phyloP scores from a whole-genome alignment of 2,113 vertebrate genomes.

The Bos javanicus region DNA sequence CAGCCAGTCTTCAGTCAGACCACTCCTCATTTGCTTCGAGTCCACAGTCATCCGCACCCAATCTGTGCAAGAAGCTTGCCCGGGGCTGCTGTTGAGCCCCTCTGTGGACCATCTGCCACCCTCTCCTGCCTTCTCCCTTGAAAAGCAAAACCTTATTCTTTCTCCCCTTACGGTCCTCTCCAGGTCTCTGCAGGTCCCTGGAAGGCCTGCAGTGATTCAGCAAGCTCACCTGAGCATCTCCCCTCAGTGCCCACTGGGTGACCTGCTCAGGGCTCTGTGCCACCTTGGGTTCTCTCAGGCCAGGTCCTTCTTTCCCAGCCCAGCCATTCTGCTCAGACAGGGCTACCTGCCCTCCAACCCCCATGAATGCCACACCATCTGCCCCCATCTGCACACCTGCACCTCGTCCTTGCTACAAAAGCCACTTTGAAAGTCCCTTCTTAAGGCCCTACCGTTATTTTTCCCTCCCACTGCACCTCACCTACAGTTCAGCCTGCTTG shows the following conservation, averaged over 20 bases:
- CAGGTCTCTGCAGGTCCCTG: background rate
- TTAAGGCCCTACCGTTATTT: background rate
- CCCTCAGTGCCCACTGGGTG: rapidly evolving
- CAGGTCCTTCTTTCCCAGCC: background rate
- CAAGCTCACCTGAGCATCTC: background rate
- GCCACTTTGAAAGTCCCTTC: background rate
- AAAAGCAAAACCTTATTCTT: background rate
- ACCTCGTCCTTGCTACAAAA: background rate
- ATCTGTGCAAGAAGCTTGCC: background rate
- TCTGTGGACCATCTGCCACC: background rate
- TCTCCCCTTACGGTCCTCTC: background rate
- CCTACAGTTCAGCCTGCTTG: background rate
- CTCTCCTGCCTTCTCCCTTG: background rate
- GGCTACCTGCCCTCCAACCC: background rate
- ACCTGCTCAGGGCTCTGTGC: background rate
- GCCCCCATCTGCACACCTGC: background rate
- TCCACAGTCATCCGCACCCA: background rate
- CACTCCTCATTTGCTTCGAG: background rate
- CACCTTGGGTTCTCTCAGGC: background rate
- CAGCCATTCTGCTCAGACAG: background rate
- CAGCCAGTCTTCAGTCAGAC: background rate
- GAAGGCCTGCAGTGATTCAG: rapidly evolving
- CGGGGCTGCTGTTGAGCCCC: background rate
- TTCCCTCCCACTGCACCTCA: background rate
- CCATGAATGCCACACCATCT: background rate